A percentile compares a stretch with the other conserved stretches of the same genome.
These are phyloP conservation scores for Cecidostiba fungosa DNA, from an alignment of 2,888 invertebrate genomes.

Conservation along the genomic window DNA sequence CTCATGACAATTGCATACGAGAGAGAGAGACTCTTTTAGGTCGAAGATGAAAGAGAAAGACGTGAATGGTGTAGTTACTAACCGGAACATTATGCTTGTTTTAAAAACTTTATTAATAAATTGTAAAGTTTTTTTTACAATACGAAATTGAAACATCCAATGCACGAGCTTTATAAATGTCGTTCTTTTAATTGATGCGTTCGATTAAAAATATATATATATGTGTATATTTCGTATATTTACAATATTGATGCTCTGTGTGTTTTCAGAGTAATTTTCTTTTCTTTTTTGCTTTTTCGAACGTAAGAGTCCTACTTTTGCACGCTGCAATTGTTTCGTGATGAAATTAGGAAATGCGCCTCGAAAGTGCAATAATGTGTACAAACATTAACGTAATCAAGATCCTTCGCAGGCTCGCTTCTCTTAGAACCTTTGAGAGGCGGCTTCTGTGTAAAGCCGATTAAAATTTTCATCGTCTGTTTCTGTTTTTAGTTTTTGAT, in stretches of 20 bases:
- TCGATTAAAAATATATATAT: constrained; percentile 17
- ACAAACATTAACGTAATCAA: constrained; percentile 36
- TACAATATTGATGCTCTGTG: background rate
- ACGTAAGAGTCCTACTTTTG: background rate
- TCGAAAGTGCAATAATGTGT: constrained; percentile 7
- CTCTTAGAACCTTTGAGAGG: background rate
- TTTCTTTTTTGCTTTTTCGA: background rate
- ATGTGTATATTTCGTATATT: background rate
- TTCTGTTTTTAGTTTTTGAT: background rate
- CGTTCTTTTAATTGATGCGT: constrained; percentile 2
- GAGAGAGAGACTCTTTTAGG: background rate
- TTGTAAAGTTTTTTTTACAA: constrained; percentile 27
- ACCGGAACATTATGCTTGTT: background rate
- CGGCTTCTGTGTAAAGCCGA: background rate
- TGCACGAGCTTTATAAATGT: constrained; percentile 8
- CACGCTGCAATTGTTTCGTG: background rate
- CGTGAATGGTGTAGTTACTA: background rate
- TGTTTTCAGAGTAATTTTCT: background rate
- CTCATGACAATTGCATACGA: background rate
- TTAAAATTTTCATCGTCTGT: background rate
- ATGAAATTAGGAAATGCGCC: constrained; percentile 20
- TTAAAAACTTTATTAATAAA: constrained; percentile 20
- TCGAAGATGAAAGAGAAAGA: background rate
- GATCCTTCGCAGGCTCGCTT: background rate
- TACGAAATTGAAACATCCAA: constrained; percentile 21